A percentile compares a stretch with the other conserved stretches of the same genome.
phyloP scores from a whole-genome alignment of 1,140 invertebrate genomes.

The Sinella curviseta region DNA sequence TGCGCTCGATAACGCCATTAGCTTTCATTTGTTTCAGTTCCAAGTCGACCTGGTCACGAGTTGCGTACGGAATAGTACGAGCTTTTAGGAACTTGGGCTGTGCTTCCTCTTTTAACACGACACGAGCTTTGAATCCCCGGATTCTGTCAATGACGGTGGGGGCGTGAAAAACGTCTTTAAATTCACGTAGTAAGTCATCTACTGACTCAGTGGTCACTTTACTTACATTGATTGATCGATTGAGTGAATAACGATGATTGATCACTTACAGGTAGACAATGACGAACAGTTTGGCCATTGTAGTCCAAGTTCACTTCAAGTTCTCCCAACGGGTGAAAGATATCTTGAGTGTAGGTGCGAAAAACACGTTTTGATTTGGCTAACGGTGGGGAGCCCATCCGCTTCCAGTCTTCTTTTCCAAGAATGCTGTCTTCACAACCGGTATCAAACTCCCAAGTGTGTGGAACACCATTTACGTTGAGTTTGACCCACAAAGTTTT shows the following conservation, averaged over 20 bases:
- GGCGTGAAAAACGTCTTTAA: conserved; percentile 21
- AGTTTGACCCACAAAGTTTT: background rate
- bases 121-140: conserved; percentile 20
- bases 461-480: background rate
- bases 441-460: background rate
- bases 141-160: background rate
- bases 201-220: background rate
- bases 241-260: background rate
- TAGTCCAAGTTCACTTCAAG: background rate
- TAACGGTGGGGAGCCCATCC: background rate
- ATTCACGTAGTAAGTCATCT: conserved; percentile 18
- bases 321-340: background rate
- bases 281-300: background rate
- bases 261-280: background rate
- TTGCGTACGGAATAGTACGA: conserved; percentile 50
- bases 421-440: background rate
- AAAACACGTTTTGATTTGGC: background rate
- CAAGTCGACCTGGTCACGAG: conserved; percentile 48
- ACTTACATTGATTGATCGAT: too few relatives aligned
- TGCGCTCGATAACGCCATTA: conserved; percentile 46
- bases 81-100: conserved; percentile 34
- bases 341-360: background rate
- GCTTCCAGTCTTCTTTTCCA: background rate
- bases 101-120: conserved; percentile 32
- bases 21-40: conserved; percentile 50